Conservation (phyloP, 2,888 invertebrate species). For the Leptinotarsa tumamoca region DNA sequence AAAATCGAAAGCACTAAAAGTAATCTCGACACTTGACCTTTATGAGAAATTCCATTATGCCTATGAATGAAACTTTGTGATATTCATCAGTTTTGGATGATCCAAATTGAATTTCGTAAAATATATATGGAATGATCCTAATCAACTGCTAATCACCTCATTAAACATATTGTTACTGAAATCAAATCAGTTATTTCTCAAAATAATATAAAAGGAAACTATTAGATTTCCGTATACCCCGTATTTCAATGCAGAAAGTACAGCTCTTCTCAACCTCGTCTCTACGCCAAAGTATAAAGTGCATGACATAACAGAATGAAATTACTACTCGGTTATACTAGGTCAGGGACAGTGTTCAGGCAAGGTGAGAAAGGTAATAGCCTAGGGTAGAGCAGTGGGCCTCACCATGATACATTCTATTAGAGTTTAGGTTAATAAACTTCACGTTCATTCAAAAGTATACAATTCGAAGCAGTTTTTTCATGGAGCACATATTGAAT, state of each 20-base stretch:
- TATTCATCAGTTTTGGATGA: no score
- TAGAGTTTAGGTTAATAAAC: neutral
- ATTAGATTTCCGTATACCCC: no score
- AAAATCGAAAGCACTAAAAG: no score
- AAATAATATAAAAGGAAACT: no score
- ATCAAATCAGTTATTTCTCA: no score
- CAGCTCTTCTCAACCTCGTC: neutral
- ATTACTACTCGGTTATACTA: neutral
- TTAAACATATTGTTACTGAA: no score
- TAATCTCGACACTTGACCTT: no score
- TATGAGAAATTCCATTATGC: no score
- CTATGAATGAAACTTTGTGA: no score
- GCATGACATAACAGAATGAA: slow-evolving; percentile 6
- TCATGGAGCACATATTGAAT: neutral
- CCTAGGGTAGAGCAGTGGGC: neutral
- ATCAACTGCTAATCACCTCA: no score
- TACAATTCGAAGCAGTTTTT: neutral
- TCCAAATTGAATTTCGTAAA: no score
- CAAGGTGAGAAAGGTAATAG: slow-evolving; percentile 7
- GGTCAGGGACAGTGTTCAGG: slow-evolving; percentile 7
- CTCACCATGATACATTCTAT: neutral
- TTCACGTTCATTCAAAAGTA: slow-evolving; percentile 6
- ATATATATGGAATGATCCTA: no score
- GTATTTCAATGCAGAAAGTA: neutral
- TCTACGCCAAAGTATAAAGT: neutral